Evolutionary conservation across 2,797 vertebrate genomes (phyloP).

Genomic region (Coregonus ussuriensis): DNA sequence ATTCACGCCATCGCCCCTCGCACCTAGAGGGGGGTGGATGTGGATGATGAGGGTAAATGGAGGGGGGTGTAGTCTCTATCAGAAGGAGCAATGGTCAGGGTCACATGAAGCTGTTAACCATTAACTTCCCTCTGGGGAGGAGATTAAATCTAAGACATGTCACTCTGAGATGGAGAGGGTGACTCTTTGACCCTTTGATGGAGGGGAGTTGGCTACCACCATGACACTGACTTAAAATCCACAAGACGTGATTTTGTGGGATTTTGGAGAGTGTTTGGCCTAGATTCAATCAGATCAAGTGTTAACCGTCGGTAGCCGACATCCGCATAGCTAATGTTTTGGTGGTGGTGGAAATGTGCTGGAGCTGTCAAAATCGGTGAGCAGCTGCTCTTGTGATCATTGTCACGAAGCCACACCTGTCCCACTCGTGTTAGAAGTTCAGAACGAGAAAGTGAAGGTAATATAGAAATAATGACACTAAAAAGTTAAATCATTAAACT

Average conservation of each 20-base stretch:
- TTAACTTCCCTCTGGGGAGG: constrained; percentile 13
- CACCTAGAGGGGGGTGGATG: constrained; percentile 22
- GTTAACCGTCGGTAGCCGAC: too few species aligned
- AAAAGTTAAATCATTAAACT: too few species aligned
- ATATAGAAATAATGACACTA: too few species aligned
- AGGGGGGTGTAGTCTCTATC: constrained; percentile 52
- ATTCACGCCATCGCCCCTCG: constrained; percentile 68
- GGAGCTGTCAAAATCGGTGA: too few species aligned
- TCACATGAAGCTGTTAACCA: constrained; percentile 25
- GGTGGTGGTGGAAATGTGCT: too few species aligned
- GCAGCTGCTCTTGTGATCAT: too few species aligned
- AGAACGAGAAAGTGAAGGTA: too few species aligned
- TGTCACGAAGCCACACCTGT: too few species aligned
- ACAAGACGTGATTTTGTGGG: background rate
- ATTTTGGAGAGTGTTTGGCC: too few species aligned
- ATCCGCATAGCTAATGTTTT: too few species aligned
- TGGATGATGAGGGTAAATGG: background rate
- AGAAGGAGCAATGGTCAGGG: constrained; percentile 55
- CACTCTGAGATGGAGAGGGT: background rate
- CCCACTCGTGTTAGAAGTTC: too few species aligned
- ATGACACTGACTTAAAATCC: background rate
- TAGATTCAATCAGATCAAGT: too few species aligned
- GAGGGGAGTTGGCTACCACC: background rate
- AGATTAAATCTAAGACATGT: constrained; percentile 1
- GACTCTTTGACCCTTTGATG: background rate